Conservation (phyloP, 1,140 invertebrate species). For the Pseudobourletiella spinata region DNA sequence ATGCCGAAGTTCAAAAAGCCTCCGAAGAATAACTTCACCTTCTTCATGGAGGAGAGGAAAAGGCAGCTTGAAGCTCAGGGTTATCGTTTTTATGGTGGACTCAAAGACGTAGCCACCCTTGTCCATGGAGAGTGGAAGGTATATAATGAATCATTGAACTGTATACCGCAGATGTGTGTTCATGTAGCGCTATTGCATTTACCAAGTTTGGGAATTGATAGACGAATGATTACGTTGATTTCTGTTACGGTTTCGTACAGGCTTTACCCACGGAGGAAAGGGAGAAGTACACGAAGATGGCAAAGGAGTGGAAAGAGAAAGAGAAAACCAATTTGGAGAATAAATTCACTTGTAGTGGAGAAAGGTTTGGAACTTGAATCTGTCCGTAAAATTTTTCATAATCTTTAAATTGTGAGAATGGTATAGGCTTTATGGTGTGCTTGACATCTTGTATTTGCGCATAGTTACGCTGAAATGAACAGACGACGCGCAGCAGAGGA, state of each 20-base stretch:
- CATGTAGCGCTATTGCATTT: no score
- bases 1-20: conserved; percentile 35
- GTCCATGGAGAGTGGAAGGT: conserved; percentile 29
- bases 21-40: conserved; percentile 28
- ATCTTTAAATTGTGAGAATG: no score
- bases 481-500: background rate
- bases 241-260: no score
- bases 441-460: no score
- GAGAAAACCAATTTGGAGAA: conserved; percentile 31
- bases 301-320: conserved; percentile 27
- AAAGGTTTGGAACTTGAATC: conserved; percentile 19
- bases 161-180: no score
- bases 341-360: conserved; percentile 29
- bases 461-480: background rate
- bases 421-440: no score
- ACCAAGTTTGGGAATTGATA: no score
- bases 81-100: conserved; percentile 22
- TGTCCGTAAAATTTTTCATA: background rate
- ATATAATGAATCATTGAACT: no score
- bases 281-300: conserved; percentile 25
- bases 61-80: conserved; percentile 23
- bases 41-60: conserved; percentile 32
- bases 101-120: conserved; percentile 22
- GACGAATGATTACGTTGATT: no score
- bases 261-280: conserved; percentile 20